These are phyloP conservation scores for Sarcophilus harrisii DNA, from an alignment of 2,797 vertebrate species.

Conservation along the genomic window DNA sequence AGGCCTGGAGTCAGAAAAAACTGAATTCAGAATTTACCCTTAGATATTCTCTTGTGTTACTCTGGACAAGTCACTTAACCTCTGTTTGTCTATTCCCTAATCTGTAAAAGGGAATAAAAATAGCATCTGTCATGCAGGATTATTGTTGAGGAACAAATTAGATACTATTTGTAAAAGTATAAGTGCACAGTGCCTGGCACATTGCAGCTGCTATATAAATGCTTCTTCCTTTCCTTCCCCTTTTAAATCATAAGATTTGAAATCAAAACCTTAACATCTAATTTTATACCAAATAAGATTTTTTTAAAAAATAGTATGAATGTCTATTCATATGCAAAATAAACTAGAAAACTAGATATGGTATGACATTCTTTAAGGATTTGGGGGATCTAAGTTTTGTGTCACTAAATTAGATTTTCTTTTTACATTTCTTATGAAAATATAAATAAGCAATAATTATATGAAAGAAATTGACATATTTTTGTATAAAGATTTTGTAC, in stretches of 20 bases:
- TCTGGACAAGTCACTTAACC: not conserved
- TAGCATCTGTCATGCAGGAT: not conserved
- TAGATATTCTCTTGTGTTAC: not conserved
- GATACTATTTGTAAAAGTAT: not conserved
- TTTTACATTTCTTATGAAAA: not conserved
- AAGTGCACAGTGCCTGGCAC: not conserved
- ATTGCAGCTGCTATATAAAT: not conserved
- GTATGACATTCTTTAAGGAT: not conserved
- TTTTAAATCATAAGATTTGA: not conserved
- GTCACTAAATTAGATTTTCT: not conserved
- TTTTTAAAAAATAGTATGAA: not conserved
- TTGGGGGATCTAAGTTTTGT: slow-evolving; percentile 33
- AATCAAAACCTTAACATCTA: not conserved
- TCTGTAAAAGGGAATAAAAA: not conserved
- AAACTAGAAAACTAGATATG: not conserved
- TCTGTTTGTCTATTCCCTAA: not conserved
- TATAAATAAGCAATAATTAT: not conserved
- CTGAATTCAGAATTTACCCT: not conserved
- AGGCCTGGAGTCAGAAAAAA: not conserved
- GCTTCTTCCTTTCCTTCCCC: not conserved
- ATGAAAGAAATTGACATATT: not conserved
- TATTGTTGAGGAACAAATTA: not conserved
- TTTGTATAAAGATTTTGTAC: not conserved
- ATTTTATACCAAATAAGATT: not conserved
- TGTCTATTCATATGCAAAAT: not conserved